These are phyloP conservation scores for Mobula birostris DNA, from an alignment of 2,113 vertebrate species.

Conservation along the genomic window DNA sequence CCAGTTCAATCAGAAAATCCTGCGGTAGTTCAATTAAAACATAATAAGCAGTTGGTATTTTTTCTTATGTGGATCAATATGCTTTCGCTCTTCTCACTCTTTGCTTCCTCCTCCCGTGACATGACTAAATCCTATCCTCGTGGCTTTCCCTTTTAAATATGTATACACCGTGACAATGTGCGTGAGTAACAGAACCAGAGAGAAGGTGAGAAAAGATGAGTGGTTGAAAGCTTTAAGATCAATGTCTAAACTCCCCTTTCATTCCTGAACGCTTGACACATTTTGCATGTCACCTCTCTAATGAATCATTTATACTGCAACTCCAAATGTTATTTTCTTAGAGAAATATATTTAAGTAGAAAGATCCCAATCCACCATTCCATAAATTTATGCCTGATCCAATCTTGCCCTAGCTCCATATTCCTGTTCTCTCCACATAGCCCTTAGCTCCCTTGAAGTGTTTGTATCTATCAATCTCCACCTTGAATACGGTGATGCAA, in stretches of 20 bases:
- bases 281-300: not conserved
- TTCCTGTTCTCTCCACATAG: too few relatives aligned
- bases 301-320: not conserved
- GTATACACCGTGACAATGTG: not conserved
- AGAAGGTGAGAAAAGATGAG: not conserved
- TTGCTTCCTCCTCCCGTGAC: not conserved
- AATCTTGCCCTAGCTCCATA: too few relatives aligned
- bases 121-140: not conserved
- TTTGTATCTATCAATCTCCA: too few relatives aligned
- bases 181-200: not conserved
- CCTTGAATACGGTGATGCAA: too few relatives aligned
- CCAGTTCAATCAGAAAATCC: not conserved
- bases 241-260: not conserved
- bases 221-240: not conserved
- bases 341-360: not conserved
- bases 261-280: not conserved
- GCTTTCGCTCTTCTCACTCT: not conserved
- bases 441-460: too few relatives aligned
- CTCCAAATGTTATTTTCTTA: not conserved
- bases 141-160: not conserved
- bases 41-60: not conserved
- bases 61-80: not conserved
- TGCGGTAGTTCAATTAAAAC: not conserved
- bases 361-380: too few relatives aligned
- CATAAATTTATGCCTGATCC: too few relatives aligned